phyloP scores from a whole-genome alignment of 1,140 invertebrate genomes.

The Paralvinella palmiformis region DNA sequence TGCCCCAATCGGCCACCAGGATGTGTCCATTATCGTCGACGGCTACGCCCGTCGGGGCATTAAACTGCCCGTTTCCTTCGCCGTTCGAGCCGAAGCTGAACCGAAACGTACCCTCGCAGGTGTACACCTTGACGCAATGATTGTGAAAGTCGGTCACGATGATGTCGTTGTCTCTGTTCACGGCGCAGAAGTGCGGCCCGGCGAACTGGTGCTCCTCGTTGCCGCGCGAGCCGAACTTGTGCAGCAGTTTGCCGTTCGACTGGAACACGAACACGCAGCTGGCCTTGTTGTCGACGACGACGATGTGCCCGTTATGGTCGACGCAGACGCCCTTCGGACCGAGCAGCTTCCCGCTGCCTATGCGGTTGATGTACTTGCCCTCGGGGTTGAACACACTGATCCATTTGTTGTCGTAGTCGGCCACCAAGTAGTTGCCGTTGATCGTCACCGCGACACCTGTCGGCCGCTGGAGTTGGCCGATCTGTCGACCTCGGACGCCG shows the following conservation, averaged over 20 bases:
- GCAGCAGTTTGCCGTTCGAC: conserved; percentile 51
- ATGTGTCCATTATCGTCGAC: conserved; percentile 56
- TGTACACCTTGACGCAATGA: conserved; percentile 55
- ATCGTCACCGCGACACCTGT: conserved; percentile 54
- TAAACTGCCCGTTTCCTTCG: conserved; percentile 58
- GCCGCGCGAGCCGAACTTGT: conserved; percentile 46
- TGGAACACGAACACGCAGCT: conserved; percentile 56
- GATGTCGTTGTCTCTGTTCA: conserved; percentile 53
- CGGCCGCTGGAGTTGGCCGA: conserved; percentile 56
- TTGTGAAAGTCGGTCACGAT: conserved; percentile 59
- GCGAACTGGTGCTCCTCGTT: conserved; percentile 55
- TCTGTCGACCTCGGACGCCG: conserved; percentile 52
- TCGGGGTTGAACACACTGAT: conserved; percentile 55
- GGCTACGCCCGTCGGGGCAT: conserved; percentile 58
- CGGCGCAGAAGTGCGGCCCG: conserved; percentile 58
- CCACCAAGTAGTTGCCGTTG: conserved; percentile 56
- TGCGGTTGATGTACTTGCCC: conserved; percentile 56
- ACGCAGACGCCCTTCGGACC: conserved; percentile 57
- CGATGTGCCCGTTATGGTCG: conserved; percentile 54
- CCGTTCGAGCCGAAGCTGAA: conserved; percentile 50
- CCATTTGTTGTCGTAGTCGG: conserved; percentile 60
- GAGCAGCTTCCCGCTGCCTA: conserved; percentile 56
- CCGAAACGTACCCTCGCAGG: conserved; percentile 42
- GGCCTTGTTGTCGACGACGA: conserved; percentile 60
- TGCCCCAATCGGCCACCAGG: conserved; percentile 59